Evolutionary conservation across 2,888 invertebrate species (phyloP).

Genomic region (Carabus problematicus): DNA sequence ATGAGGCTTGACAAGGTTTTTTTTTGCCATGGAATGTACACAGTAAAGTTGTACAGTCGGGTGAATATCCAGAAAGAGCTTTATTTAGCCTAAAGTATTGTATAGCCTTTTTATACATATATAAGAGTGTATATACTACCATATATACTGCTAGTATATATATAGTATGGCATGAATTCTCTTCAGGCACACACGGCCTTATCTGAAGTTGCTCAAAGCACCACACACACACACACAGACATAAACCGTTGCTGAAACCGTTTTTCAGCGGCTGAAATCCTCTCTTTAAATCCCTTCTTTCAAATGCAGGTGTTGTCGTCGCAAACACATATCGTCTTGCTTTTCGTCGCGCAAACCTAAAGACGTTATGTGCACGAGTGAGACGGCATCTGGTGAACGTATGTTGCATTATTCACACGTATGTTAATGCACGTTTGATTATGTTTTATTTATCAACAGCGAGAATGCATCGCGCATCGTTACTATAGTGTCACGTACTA

Average conservation of each 20-base stretch:
- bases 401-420: slow-evolving; percentile 42
- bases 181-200: slow-evolving; percentile 8
- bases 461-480: no score
- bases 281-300: slow-evolving; percentile 55
- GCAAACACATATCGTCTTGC: not conserved
- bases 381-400: slow-evolving; percentile 18
- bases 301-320: slow-evolving; percentile 52
- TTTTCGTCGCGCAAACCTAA: slow-evolving; percentile 7
- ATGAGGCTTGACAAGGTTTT: no score
- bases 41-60: no score
- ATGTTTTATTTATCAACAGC: slow-evolving; percentile 42
- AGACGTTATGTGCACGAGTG: not conserved
- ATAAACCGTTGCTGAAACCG: slow-evolving; percentile 38
- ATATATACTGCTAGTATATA: no score
- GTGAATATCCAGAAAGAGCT: no score
- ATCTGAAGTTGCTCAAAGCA: not conserved
- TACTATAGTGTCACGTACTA: no score
- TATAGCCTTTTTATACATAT: no score
- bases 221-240: slow-evolving; percentile 11
- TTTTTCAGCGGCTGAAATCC: slow-evolving; percentile 36
- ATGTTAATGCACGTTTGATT: slow-evolving; percentile 41
- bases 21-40: no score
- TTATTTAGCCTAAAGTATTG: no score
- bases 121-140: no score
- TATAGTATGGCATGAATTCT: not conserved